These are phyloP conservation scores for Maconellicoccus hirsutus DNA, from an alignment of 1,140 invertebrate species.

Conservation along the genomic window DNA sequence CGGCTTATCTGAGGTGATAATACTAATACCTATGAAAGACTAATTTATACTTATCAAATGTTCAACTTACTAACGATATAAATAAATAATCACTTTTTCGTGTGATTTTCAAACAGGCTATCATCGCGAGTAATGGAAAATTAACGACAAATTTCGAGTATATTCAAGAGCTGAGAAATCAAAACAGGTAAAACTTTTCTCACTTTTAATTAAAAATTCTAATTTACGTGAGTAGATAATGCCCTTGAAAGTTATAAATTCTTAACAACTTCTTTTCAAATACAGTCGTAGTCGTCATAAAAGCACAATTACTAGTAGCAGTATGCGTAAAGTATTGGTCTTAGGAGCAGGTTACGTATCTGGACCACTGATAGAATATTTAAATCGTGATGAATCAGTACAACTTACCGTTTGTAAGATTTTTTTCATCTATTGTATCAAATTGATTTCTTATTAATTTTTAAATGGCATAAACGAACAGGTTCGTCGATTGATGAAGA, in stretches of 20 bases:
- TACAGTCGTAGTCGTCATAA: slow-evolving; percentile 30
- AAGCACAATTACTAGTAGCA: slow-evolving; percentile 12
- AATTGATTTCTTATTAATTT: too few relatives aligned
- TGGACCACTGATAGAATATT: slow-evolving; percentile 84
- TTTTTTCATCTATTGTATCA: background rate
- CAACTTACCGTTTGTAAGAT: slow-evolving; percentile 65
- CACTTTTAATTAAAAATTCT: background rate
- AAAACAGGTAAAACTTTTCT: slow-evolving; percentile 36
- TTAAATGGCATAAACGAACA: slow-evolving; percentile 30
- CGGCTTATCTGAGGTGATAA: too few relatives aligned
- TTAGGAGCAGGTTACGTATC: slow-evolving; percentile 93
- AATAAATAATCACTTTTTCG: too few relatives aligned
- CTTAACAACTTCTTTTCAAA: background rate
- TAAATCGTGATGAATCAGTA: slow-evolving; percentile 67
- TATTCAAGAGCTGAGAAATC: slow-evolving; percentile 72
- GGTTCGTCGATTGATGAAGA: slow-evolving; percentile 80
- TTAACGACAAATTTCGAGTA: slow-evolving; percentile 90
- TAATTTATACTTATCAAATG: too few relatives aligned
- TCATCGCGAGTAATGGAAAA: slow-evolving; percentile 89
- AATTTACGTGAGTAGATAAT: background rate
- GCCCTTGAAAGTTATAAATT: background rate
- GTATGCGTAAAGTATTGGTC: slow-evolving; percentile 45
- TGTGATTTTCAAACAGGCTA: slow-evolving; percentile 47
- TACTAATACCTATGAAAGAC: too few relatives aligned
- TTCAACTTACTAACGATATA: too few relatives aligned